These are phyloP conservation scores for Atethmia centrago DNA, from an alignment of 2,888 invertebrate genomes.

Conservation along the genomic window DNA sequence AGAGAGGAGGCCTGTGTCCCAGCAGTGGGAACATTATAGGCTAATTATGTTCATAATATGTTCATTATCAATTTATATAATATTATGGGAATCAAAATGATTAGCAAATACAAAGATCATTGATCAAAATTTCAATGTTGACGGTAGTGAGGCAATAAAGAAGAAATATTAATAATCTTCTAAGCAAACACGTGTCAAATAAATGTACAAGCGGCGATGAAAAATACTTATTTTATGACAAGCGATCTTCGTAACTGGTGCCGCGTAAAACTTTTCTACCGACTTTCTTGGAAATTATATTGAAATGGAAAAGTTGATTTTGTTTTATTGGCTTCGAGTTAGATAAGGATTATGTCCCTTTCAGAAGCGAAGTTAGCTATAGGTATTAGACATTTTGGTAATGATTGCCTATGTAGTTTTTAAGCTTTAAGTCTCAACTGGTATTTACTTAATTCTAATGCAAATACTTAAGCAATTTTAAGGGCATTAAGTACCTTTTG, in stretches of 20 bases:
- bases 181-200: constrained; percentile 38
- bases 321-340: constrained; percentile 18
- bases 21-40: too few species aligned
- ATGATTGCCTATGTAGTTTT: neutral
- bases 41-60: too few species aligned
- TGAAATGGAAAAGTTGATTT: constrained; percentile 38
- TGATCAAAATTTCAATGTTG: neutral
- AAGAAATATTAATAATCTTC: constrained; percentile 4
- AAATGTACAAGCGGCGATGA: constrained; percentile 41
- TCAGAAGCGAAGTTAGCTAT: neutral
- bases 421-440: neutral
- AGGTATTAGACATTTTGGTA: neutral
- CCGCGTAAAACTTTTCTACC: constrained; percentile 39
- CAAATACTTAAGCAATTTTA: constrained; percentile 6
- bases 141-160: neutral
- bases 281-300: constrained; percentile 25
- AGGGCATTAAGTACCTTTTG: neutral
- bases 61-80: too few species aligned
- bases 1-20: too few species aligned
- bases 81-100: neutral
- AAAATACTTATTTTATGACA: constrained; percentile 48
- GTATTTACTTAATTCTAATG: constrained; percentile 8
- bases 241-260: constrained; percentile 40
- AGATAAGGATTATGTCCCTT: constrained; percentile 15
- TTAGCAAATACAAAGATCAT: neutral